These are phyloP conservation scores for Eufriesea mexicana DNA, from an alignment of 1,140 invertebrate genomes.

Conservation along the genomic window DNA sequence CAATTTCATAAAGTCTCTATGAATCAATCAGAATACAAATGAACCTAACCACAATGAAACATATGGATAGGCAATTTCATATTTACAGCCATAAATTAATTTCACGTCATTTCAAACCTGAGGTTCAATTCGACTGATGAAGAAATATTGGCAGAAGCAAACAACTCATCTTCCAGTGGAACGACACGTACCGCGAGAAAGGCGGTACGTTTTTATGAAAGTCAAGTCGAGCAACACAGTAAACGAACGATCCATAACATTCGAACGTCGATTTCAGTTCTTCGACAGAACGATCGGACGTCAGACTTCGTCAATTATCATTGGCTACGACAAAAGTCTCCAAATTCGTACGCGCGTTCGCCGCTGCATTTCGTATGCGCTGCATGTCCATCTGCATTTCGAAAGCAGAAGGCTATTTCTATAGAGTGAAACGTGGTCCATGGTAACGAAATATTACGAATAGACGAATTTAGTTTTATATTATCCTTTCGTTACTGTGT, in stretches of 20 bases:
- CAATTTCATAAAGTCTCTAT: no score
- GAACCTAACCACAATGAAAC: no score
- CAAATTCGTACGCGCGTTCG: background rate
- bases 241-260: slow-evolving; percentile 3
- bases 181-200: background rate
- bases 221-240: background rate
- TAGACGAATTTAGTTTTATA: background rate
- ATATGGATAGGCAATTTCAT: no score
- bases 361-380: slow-evolving; percentile 4
- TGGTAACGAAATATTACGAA: background rate
- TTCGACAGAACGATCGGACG: slow-evolving; percentile 26
- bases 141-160: background rate
- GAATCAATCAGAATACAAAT: no score
- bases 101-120: background rate
- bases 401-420: background rate
- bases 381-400: background rate
- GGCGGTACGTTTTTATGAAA: background rate
- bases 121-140: background rate
- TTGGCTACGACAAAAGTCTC: background rate
- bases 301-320: slow-evolving; percentile 49
- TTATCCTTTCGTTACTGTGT: no score
- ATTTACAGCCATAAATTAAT: background rate
- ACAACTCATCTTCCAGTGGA: background rate
- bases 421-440: background rate
- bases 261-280: slow-evolving; percentile 44